Percentiles rank a stretch among this genome's conserved stretches.
Evolutionary conservation across 2,888 invertebrate genomes (phyloP).

Genomic region (Drosophila gaucha): DNA sequence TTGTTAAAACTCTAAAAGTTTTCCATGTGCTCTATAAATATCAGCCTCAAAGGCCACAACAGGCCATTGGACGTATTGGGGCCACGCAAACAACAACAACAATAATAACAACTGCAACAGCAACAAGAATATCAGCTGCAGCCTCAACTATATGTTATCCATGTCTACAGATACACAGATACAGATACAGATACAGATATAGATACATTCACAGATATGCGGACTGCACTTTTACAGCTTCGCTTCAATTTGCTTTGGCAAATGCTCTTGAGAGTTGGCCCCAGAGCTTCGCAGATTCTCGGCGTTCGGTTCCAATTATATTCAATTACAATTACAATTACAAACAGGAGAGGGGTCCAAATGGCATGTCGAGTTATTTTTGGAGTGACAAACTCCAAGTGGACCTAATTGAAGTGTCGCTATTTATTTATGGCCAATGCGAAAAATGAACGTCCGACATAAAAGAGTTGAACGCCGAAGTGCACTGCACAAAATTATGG

Average conservation of each 20-base stretch:
- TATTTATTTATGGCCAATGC: conserved; percentile 45
- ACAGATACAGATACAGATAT: background rate
- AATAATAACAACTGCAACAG: background rate
- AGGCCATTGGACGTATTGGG: conserved; percentile 48
- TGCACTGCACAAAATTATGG: conserved; percentile 1
- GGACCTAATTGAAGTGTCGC: conserved; percentile 52
- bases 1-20: conserved; percentile 37
- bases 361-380: conserved; percentile 55
- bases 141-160: conserved; percentile 11
- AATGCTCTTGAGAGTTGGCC: conserved; percentile 55
- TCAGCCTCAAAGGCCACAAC: conserved; percentile 25
- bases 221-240: conserved; percentile 70
- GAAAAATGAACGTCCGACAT: background rate
- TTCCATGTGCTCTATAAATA: conserved; percentile 47
- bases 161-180: conserved; percentile 6
- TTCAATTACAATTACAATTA: conserved; percentile 53
- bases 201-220: conserved; percentile 9
- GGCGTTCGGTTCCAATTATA: conserved; percentile 59
- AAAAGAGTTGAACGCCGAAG: too few species aligned
- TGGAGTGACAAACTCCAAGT: conserved; percentile 56
- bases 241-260: conserved; percentile 52
- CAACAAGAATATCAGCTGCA: conserved; percentile 4
- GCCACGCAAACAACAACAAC: conserved; percentile 37
- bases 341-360: conserved; percentile 3
- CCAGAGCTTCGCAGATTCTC: conserved; percentile 16